A percentile compares a stretch with the other conserved stretches of the same genome.
phyloP scores from a whole-genome alignment of 2,888 invertebrate genomes.

The Euplagia quadripunctaria region DNA sequence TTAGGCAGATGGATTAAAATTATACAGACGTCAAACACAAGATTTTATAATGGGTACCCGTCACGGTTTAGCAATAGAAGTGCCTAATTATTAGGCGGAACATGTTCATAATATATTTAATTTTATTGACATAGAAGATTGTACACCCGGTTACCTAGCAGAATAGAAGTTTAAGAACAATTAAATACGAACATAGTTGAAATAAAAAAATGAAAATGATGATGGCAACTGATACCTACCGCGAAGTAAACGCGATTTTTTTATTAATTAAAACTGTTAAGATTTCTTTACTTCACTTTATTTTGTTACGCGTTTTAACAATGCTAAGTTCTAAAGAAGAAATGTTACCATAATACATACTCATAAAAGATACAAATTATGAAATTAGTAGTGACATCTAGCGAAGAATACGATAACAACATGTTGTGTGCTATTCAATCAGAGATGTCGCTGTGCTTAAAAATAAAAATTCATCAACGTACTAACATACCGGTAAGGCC shows the following conservation, averaged over 20 bases:
- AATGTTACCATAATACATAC: not conserved
- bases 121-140: not conserved
- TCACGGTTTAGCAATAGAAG: constrained; percentile 19
- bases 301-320: not conserved
- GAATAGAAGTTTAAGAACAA: too few species aligned
- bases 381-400: constrained; percentile 65
- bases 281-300: not conserved
- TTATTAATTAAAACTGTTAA: not conserved
- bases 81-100: constrained; percentile 19
- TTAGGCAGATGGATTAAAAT: constrained; percentile 32
- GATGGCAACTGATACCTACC: not conserved
- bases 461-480: not conserved
- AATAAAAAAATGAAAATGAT: too few species aligned
- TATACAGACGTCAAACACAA: constrained; percentile 27
- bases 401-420: constrained; percentile 22
- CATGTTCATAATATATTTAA: not conserved
- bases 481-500: constrained; percentile 72
- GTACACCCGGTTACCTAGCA: too few species aligned
- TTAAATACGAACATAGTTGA: too few species aligned
- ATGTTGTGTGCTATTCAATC: constrained; percentile 55
- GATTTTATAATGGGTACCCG: constrained; percentile 18
- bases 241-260: not conserved
- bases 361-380: not conserved
- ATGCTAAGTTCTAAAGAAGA: not conserved
- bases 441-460: constrained; percentile 52